These are phyloP conservation scores for Rhinichthys osculus DNA, from an alignment of 2,797 vertebrate genomes.

Conservation along the genomic window DNA sequence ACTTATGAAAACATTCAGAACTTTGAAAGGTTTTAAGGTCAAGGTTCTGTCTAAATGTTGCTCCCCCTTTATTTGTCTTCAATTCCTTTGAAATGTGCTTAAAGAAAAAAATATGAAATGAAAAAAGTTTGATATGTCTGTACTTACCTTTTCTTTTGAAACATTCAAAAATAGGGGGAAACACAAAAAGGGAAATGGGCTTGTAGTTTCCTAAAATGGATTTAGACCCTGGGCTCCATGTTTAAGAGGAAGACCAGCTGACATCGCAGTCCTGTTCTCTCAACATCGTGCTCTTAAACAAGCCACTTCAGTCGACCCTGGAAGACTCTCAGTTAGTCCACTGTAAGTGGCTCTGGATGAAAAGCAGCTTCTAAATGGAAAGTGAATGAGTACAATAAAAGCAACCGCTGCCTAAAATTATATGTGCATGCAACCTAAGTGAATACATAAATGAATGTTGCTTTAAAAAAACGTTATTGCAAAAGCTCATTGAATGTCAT, in stretches of 20 bases:
- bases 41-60: slow-evolving; percentile 60
- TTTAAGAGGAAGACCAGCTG: neutral
- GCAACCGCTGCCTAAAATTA: slow-evolving; percentile 16
- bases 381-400: slow-evolving; percentile 29
- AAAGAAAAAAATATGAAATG: neutral
- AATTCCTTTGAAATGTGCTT: neutral
- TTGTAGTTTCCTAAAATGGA: neutral
- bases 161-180: neutral
- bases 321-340: neutral
- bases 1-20: slow-evolving; percentile 55
- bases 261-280: neutral
- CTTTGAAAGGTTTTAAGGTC: slow-evolving; percentile 51
- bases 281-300: neutral
- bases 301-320: neutral
- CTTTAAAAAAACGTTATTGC: neutral
- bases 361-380: slow-evolving; percentile 22
- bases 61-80: slow-evolving; percentile 46
- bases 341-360: slow-evolving; percentile 24
- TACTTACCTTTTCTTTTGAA: neutral
- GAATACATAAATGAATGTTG: slow-evolving; percentile 17
- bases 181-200: neutral
- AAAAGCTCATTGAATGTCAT: neutral
- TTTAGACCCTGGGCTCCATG: neutral
- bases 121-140: neutral
- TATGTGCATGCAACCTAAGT: neutral